Base-by-base conservation (phyloP, 2,797 vertebrate species). In the Amphiprion clarkii region DNA sequence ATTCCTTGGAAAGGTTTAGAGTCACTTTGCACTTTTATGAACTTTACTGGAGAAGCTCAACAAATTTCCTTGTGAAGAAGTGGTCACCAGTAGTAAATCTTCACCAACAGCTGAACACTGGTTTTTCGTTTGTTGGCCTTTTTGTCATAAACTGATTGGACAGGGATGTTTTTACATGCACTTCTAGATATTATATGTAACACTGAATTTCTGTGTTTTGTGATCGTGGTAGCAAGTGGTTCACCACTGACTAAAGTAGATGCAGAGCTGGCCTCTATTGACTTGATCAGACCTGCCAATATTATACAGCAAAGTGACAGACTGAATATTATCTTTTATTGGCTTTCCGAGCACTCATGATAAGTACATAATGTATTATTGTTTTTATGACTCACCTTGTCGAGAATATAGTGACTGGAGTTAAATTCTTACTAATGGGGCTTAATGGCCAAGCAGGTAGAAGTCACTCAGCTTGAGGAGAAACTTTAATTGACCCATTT, bases 21-120 rank as follows among this genome's bases (percentile, higher is more conserved):
- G 52, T 52, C 42, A 42, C 52, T 75, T 89, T 85, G 78, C 42
- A 42, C 52, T 75, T 89, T 85, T 79, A 67, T 75, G 60, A 71
- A 44, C 53, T 21, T 67, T 33, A 49, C 9, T 4, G 55, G 52
- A 49, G 71, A 39, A 56, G 40, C 76, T 67, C 52, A 65, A 68
- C 63, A 61, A 19, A 23, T 72, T 81, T 71, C 60, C 58, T 69
- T 65, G 72, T 87, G 46, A 66, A 81, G 62, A 21, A 2, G 44
- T 48, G 46, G 79, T 65, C 67, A n/a, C 17, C 5, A n/a, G 8
- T 48, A 16, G 29, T 75, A 70, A 72, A 67, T 70, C 66, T 72
- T 67, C 36, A 51, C 66, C 0, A 0, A 27, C 31, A 55, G 52
- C 62, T 51, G n/a, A 51, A 55, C 0, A 17, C 14, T 52, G 19